A percentile compares a stretch with the other conserved stretches of the same genome.
These are phyloP conservation scores for Luffia ferchaultella DNA, from an alignment of 2,888 invertebrate genomes.

Conservation along the genomic window DNA sequence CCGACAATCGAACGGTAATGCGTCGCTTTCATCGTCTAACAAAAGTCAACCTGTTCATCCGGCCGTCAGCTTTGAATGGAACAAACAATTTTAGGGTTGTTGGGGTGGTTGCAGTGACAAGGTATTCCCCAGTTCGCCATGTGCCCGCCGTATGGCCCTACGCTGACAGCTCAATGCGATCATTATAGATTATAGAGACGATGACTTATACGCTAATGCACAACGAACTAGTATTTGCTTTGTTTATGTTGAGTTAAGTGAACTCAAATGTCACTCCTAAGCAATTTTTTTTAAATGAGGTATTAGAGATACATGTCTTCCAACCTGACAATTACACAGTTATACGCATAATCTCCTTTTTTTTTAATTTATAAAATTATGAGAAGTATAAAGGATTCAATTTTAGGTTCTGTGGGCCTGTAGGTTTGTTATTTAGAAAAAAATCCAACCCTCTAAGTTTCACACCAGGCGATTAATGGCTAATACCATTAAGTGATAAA, in stretches of 20 bases:
- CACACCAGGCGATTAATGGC: conserved; percentile 61
- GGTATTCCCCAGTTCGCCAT: conserved; percentile 49
- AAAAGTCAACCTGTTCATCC: conserved; percentile 65
- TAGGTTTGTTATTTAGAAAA: background rate
- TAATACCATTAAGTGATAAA: conserved; percentile 67
- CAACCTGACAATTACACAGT: too few relatives aligned
- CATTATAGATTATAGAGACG: conserved; percentile 19
- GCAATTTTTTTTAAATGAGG: too few relatives aligned
- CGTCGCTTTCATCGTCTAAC: conserved; percentile 56
- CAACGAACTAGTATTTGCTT: too few relatives aligned
- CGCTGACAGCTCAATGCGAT: conserved; percentile 47
- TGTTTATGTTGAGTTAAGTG: too few relatives aligned
- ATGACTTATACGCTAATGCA: background rate
- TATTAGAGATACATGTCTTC: too few relatives aligned
- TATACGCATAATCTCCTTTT: too few relatives aligned
- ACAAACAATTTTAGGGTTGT: conserved; percentile 57
- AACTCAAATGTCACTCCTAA: too few relatives aligned
- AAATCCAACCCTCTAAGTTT: conserved; percentile 25
- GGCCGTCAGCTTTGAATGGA: conserved; percentile 36
- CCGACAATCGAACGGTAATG: conserved; percentile 60
- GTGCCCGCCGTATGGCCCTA: conserved; percentile 42
- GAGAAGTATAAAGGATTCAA: too few relatives aligned
- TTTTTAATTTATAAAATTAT: too few relatives aligned
- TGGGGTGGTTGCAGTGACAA: conserved; percentile 60
- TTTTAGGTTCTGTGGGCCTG: too few relatives aligned